Conservation (phyloP, 1,140 invertebrate species). For the Hycleus cichorii region DNA sequence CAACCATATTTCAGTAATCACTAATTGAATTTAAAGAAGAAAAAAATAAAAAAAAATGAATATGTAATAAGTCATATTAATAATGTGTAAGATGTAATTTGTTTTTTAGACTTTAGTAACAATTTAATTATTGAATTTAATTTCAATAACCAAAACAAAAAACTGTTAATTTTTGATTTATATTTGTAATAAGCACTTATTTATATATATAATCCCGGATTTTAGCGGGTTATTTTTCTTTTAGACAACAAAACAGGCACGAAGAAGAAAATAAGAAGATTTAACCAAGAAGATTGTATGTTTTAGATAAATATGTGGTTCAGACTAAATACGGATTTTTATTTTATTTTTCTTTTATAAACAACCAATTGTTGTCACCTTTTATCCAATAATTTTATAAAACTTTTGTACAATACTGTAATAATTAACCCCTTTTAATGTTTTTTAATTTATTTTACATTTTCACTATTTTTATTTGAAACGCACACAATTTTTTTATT, state of each 20-base stretch:
- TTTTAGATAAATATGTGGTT: slow-evolving; percentile 19
- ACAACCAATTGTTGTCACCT: slow-evolving; percentile 2
- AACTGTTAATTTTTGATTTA: slow-evolving; percentile 9
- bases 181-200: slow-evolving; percentile 1
- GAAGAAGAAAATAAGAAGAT: slow-evolving; percentile 11
- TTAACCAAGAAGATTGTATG: slow-evolving; percentile 22
- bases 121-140: slow-evolving; percentile 8
- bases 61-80: neutral
- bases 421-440: no score
- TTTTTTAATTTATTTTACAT: no score
- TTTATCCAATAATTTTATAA: neutral
- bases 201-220: no score
- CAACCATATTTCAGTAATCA: neutral
- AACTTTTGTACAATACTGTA: no score
- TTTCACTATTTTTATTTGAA: no score
- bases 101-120: slow-evolving; percentile 10
- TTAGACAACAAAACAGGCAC: slow-evolving; percentile 5
- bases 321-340: slow-evolving; percentile 18
- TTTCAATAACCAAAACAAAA: slow-evolving; percentile 5
- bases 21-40: neutral
- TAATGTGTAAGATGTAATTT: slow-evolving; percentile 9
- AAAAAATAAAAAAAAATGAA: neutral
- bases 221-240: slow-evolving; percentile 4
- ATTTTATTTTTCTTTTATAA: slow-evolving; percentile 9
- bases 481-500: no score